Conservation (phyloP, 2,113 vertebrate genomes). For the Cavia porcellus region DNA sequence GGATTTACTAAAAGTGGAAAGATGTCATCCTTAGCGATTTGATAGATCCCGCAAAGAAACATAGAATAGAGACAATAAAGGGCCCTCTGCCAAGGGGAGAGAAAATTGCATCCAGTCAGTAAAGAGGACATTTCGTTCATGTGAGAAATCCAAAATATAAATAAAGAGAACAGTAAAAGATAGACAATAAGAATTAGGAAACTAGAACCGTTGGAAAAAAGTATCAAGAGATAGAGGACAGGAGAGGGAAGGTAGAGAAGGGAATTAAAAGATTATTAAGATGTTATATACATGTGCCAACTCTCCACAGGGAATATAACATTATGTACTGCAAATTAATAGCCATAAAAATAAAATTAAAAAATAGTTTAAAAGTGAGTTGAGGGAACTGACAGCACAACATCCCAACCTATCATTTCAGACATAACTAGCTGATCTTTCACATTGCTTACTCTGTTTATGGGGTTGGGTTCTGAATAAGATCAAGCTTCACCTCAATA, state of each 20-base stretch:
- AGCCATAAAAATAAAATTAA: not conserved
- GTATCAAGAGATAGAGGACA: not conserved
- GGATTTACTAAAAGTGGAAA: not conserved
- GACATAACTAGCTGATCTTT: not conserved
- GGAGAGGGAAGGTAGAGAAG: not conserved
- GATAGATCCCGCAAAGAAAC: not conserved
- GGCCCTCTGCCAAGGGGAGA: not conserved
- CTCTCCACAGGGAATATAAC: not conserved
- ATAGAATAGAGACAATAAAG: not conserved
- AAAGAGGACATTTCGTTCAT: not conserved
- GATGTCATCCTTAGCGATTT: not conserved
- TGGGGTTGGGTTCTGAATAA: not conserved
- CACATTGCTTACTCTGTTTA: accelerated
- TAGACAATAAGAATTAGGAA: not conserved
- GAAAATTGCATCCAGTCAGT: not conserved
- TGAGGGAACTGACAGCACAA: no score
- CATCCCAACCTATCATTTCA: not conserved
- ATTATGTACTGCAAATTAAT: not conserved
- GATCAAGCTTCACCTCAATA: not conserved
- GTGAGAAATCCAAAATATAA: not conserved
- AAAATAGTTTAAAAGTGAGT: not conserved
- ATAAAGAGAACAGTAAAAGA: not conserved
- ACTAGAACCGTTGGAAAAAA: not conserved
- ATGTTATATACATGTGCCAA: not conserved
- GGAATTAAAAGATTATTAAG: not conserved